phyloP scores from a whole-genome alignment of 1,140 invertebrate genomes.

The Choristoneura fumiferana region DNA sequence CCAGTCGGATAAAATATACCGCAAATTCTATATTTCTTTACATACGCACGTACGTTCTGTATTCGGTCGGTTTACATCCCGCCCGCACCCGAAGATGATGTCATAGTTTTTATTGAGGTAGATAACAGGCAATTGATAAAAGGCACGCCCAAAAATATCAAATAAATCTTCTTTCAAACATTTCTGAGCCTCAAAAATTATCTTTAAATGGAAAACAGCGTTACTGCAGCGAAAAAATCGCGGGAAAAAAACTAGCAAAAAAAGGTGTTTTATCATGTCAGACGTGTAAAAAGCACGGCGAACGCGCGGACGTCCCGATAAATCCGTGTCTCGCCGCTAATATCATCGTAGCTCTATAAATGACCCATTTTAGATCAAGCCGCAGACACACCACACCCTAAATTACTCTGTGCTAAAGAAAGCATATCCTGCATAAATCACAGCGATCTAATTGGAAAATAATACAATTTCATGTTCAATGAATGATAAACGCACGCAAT shows the following conservation, averaged over 20 bases:
- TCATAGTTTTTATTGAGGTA: slow-evolving; percentile 20
- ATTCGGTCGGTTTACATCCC: slow-evolving; percentile 29
- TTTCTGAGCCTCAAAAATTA: slow-evolving; percentile 26
- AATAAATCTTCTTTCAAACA: neutral
- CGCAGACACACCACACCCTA: slow-evolving; percentile 49
- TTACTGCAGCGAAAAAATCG: neutral
- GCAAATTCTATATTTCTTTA: neutral
- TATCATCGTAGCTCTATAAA: slow-evolving; percentile 47
- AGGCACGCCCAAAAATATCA: slow-evolving; percentile 34
- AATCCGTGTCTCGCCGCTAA: slow-evolving; percentile 33
- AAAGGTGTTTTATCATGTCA: slow-evolving; percentile 16
- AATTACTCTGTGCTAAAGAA: slow-evolving; percentile 23
- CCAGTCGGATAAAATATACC: slow-evolving; percentile 2
- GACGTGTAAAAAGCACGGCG: neutral
- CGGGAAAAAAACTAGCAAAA: slow-evolving; percentile 1
- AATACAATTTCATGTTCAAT: slow-evolving; percentile 32
- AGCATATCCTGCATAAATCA: slow-evolving; percentile 23
- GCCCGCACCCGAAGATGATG: slow-evolving; percentile 28
- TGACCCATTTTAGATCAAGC: slow-evolving; percentile 43
- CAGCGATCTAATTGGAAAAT: slow-evolving; percentile 27
- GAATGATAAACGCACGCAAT: slow-evolving; percentile 38
- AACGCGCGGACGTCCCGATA: slow-evolving; percentile 21
- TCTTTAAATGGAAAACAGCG: slow-evolving; percentile 32
- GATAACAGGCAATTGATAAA: slow-evolving; percentile 27
- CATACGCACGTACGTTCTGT: slow-evolving; percentile 1